These are phyloP conservation scores for Peucedramus taeniatus DNA, from an alignment of 2,113 vertebrate species.

Conservation along the genomic window DNA sequence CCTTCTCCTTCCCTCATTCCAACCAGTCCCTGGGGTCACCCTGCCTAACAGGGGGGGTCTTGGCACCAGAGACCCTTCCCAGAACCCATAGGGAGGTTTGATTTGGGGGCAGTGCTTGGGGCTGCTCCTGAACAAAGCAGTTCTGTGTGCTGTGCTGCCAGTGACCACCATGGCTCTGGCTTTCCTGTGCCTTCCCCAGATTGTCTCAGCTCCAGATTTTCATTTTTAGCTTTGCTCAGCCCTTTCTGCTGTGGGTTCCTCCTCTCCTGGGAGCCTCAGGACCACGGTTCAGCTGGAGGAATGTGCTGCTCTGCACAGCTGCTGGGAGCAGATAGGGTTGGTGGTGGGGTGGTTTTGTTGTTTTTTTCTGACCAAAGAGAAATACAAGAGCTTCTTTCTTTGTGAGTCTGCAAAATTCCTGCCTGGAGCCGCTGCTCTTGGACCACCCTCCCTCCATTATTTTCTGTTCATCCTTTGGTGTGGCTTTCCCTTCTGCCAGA, in stretches of 20 bases:
- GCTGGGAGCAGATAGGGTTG: conserved; percentile 25
- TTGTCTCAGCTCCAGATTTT: conserved; percentile 35
- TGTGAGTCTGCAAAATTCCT: background rate
- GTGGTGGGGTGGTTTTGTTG: background rate
- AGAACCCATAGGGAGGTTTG: background rate
- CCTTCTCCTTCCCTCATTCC: background rate
- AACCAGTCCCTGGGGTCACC: background rate
- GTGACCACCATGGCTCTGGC: fast-evolving
- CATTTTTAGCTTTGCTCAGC: conserved; percentile 48
- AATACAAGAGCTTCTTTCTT: conserved; percentile 59
- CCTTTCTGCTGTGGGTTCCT: conserved; percentile 50
- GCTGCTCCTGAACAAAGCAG: background rate
- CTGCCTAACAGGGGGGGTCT: background rate
- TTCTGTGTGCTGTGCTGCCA: background rate
- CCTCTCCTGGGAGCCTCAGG: conserved; percentile 24
- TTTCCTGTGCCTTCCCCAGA: background rate
- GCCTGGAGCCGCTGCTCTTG: background rate
- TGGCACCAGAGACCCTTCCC: background rate
- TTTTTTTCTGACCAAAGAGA: conserved; percentile 5
- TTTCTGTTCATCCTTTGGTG: conserved; percentile 25
- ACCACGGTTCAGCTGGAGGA: conserved; percentile 12
- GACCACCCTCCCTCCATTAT: background rate
- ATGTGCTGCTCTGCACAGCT: conserved; percentile 66
- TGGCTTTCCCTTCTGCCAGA: background rate
- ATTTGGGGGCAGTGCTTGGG: background rate